A percentile compares a stretch with the other conserved stretches of the same genome.
Conservation (phyloP, 2,797 vertebrate genomes). For the Peromyscus aztecus region DNA sequence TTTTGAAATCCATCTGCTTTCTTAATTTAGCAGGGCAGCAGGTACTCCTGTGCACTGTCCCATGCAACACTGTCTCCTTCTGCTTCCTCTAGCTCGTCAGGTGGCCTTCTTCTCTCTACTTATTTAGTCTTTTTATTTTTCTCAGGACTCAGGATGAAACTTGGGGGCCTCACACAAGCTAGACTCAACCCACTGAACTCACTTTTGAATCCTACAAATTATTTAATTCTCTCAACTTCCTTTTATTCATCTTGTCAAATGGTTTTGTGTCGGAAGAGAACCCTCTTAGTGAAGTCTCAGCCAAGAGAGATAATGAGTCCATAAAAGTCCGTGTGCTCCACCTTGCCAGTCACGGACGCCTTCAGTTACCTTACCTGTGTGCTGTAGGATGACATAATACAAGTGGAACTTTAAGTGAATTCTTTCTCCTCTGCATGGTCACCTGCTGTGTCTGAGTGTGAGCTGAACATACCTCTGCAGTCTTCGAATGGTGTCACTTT, state of each 20-base stretch:
- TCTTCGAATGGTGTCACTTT: constrained; percentile 13
- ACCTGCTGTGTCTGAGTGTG: background rate
- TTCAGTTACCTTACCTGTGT: background rate
- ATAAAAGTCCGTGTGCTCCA: background rate
- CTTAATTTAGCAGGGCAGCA: background rate
- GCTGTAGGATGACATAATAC: background rate
- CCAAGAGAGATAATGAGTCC: background rate
- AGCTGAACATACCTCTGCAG: background rate
- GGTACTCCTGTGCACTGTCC: background rate
- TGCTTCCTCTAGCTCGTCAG: background rate
- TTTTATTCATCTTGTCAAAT: background rate
- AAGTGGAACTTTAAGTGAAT: background rate
- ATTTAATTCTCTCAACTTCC: background rate
- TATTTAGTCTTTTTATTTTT: background rate
- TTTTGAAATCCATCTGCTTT: background rate
- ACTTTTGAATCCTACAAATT: background rate
- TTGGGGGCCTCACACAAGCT: background rate
- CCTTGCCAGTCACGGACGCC: background rate
- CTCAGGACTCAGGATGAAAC: background rate
- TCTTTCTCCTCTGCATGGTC: background rate
- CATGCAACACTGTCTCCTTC: background rate
- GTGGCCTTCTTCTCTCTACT: background rate
- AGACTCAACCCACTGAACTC: background rate
- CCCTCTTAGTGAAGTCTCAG: background rate
- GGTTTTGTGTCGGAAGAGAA: background rate